Conservation (phyloP, 1,140 invertebrate species). For the Drosophila biarmipes region DNA sequence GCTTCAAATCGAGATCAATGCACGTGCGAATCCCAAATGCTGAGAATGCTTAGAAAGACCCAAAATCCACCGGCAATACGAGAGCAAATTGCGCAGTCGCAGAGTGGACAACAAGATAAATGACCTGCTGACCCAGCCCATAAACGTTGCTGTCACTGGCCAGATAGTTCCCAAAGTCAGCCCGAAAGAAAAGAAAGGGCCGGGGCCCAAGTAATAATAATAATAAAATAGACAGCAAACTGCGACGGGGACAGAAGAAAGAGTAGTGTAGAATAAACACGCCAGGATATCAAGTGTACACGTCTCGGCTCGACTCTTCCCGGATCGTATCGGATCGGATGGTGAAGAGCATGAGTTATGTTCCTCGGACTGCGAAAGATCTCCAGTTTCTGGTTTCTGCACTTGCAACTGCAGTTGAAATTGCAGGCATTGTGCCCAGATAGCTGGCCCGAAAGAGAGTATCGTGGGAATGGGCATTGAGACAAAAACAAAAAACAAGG, state of each 20-base stretch:
- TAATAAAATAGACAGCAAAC: conserved; percentile 61
- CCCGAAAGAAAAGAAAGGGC: conserved; percentile 49
- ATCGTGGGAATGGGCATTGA: conserved; percentile 82
- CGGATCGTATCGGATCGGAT: conserved; percentile 18
- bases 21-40: conserved; percentile 70
- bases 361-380: conserved; percentile 58
- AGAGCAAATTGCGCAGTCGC: conserved; percentile 52
- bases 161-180: conserved; percentile 74
- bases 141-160: conserved; percentile 79
- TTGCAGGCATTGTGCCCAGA: conserved; percentile 41
- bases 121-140: conserved; percentile 67
- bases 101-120: conserved; percentile 58
- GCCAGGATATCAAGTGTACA: conserved; percentile 83
- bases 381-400: conserved; percentile 73
- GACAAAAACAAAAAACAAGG: conserved; percentile 38
- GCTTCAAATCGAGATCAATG: conserved; percentile 62
- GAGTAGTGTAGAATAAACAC: conserved; percentile 82
- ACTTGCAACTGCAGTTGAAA: conserved; percentile 62
- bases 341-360: conserved; percentile 66
- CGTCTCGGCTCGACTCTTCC: conserved; percentile 28
- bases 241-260: conserved; percentile 50
- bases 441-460: conserved; percentile 69
- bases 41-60: conserved; percentile 35
- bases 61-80: conserved; percentile 38
- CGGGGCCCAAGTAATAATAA: conserved; percentile 59